Evolutionary conservation across 2,113 vertebrate species (phyloP).

Genomic region (Corydoras maculifer): DNA sequence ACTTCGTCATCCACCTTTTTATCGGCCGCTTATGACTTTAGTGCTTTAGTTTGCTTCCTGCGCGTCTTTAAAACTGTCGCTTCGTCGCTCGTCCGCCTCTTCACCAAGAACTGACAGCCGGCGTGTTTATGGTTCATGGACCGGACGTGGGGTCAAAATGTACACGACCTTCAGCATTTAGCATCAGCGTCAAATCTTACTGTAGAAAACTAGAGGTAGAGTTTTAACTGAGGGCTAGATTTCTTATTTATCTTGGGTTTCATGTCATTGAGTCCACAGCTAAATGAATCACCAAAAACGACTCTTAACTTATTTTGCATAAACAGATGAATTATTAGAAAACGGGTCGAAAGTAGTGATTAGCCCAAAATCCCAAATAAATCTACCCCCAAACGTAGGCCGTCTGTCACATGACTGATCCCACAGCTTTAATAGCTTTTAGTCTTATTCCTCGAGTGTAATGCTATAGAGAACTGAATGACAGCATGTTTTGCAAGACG

Average conservation of each 20-base stretch:
- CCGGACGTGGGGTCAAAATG: not conserved
- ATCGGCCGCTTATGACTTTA: conserved; percentile 16
- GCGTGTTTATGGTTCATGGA: not conserved
- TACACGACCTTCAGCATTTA: not conserved
- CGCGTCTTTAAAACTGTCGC: conserved; percentile 17
- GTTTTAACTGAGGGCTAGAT: not conserved
- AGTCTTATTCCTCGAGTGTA: conserved; percentile 14
- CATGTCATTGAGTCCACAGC: too few species aligned
- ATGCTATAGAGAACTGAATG: conserved; percentile 17
- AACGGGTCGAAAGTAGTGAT: not conserved
- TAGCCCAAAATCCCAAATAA: not conserved
- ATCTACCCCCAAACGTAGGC: too few species aligned
- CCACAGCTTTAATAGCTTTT: not conserved
- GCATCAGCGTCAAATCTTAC: not conserved
- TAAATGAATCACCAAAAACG: not conserved
- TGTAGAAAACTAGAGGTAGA: not conserved
- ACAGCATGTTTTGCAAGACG: conserved; percentile 37
- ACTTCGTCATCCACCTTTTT: conserved; percentile 3
- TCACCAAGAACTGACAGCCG: conserved; percentile 9
- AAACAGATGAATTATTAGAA: not conserved
- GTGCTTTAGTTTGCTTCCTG: conserved; percentile 27
- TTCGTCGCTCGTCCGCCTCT: not conserved
- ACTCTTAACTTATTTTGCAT: conserved; percentile 34
- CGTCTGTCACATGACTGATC: too few species aligned
- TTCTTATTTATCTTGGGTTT: not conserved